Conservation (phyloP, 2,797 vertebrate species). For the Micrastur ruficollis region DNA sequence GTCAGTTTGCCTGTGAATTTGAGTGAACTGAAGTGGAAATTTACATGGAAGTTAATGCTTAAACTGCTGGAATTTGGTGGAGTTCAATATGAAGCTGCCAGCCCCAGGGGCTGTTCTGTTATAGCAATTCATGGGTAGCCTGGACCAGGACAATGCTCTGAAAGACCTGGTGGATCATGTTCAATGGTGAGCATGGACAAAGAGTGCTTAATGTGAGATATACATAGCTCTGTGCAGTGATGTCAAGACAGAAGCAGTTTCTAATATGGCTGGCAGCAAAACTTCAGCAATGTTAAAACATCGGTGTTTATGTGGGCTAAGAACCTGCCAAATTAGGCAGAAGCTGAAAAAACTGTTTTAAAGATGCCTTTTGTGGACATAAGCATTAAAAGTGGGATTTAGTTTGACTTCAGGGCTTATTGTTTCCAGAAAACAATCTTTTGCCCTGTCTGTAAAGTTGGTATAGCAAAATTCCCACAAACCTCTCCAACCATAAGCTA, state of each 20-base stretch:
- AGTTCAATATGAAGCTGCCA: background rate
- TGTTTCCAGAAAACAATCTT: background rate
- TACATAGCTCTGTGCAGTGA: background rate
- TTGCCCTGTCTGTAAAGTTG: background rate
- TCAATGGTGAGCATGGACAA: background rate
- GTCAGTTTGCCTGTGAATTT: background rate
- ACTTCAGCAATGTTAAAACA: background rate
- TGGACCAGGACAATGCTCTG: background rate
- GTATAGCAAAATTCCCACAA: background rate
- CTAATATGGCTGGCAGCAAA: background rate
- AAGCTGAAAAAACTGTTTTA: background rate
- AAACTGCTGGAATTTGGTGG: background rate
- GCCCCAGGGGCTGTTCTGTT: background rate
- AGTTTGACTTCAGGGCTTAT: background rate
- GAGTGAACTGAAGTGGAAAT: background rate
- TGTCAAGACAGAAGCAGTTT: background rate
- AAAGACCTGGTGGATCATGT: background rate
- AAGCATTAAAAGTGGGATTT: background rate
- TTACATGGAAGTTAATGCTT: background rate
- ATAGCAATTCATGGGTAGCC: background rate
- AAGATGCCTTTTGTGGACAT: background rate
- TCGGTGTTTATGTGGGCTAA: fast-evolving
- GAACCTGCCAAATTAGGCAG: background rate
- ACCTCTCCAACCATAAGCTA: background rate
- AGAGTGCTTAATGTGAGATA: background rate